Conservation (phyloP, 2,797 vertebrate genomes). For the Vultur gryphus region DNA sequence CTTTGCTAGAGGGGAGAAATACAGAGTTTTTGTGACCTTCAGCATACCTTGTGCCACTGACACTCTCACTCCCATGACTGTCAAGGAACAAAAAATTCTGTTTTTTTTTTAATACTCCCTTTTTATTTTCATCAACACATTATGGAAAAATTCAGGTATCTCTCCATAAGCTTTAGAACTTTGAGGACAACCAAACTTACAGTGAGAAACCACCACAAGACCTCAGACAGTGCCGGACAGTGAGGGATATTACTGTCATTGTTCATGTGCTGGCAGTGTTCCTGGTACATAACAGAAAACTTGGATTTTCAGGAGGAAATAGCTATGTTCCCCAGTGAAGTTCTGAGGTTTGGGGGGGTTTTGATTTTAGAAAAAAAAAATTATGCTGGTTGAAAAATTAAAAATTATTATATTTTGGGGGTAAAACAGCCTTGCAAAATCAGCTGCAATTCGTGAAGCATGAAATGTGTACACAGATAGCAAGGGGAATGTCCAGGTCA, state of each 20-base stretch:
- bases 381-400: no score
- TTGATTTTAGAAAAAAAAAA: background rate
- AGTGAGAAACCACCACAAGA: background rate
- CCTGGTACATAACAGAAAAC: rapidly evolving
- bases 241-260: background rate
- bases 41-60: background rate
- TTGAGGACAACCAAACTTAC: background rate
- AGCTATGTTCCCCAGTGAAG: background rate
- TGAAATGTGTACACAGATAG: background rate
- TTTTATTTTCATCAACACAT: background rate
- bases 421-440: background rate
- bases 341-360: background rate
- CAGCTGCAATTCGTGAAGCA: background rate
- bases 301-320: background rate
- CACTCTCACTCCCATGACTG: background rate
- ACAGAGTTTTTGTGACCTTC: background rate
- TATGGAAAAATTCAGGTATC: background rate
- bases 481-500: background rate
- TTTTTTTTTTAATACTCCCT: background rate
- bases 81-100: background rate
- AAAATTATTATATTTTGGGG: background rate
- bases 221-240: background rate
- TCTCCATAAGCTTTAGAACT: background rate
- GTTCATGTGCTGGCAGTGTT: background rate
- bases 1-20: background rate